These are phyloP conservation scores for Scaptomyza tumidula DNA, from an alignment of 2,888 invertebrate genomes.

Conservation along the genomic window DNA sequence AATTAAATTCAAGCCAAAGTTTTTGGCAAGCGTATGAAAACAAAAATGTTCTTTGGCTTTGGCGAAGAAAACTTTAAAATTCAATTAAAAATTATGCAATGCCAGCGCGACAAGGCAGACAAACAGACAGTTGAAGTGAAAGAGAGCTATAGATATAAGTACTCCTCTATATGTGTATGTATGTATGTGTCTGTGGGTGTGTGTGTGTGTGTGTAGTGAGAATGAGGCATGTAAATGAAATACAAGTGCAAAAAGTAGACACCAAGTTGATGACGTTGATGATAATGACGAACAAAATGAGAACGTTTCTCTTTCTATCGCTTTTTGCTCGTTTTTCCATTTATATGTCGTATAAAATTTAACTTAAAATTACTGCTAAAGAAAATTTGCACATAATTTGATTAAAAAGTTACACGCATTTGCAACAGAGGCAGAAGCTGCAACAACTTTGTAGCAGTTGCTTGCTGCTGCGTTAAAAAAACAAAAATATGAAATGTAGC, in stretches of 20 bases:
- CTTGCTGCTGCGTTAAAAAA: slow-evolving; percentile 3
- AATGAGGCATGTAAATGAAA: slow-evolving; percentile 64
- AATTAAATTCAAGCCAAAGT: slow-evolving; percentile 73
- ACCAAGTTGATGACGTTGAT: slow-evolving; percentile 38
- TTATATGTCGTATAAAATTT: slow-evolving; percentile 72
- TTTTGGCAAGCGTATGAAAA: slow-evolving; percentile 69
- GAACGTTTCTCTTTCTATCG: neutral
- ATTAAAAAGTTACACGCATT: slow-evolving; percentile 81
- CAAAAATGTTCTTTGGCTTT: slow-evolving; percentile 74
- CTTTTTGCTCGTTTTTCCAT: slow-evolving; percentile 24
- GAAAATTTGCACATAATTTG: slow-evolving; percentile 80
- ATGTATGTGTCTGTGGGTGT: neutral
- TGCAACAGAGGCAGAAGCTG: slow-evolving; percentile 45
- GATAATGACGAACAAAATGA: slow-evolving; percentile 31
- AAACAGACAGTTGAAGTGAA: neutral
- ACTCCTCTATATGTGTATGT: neutral
- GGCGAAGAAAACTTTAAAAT: slow-evolving; percentile 73
- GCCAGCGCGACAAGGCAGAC: slow-evolving; percentile 38
- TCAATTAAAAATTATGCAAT: slow-evolving; percentile 80
- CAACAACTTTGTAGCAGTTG: slow-evolving; percentile 52
- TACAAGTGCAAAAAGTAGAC: slow-evolving; percentile 59
- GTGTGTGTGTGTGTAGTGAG: slow-evolving; percentile 6
- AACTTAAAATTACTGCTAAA: slow-evolving; percentile 79
- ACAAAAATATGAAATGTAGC: slow-evolving; percentile 40
- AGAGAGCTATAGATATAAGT: slow-evolving; percentile 1